Percentiles rank a stretch among this genome's conserved stretches.
These are phyloP conservation scores for Plectrocnemia conspersa DNA, from an alignment of 1,140 invertebrate species.

Conservation along the genomic window DNA sequence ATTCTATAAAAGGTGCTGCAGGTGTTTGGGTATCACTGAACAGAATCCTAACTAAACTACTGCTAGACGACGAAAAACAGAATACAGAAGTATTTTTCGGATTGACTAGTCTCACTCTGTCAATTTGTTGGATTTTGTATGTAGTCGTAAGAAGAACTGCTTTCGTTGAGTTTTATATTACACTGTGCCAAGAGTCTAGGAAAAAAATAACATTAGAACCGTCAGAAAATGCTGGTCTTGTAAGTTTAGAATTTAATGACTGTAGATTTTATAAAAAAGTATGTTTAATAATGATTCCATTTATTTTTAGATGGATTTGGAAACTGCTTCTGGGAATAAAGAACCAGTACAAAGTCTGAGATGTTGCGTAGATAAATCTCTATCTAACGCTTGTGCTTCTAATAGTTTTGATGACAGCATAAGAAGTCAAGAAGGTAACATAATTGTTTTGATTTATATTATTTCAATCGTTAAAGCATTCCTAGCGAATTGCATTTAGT, in stretches of 20 bases:
- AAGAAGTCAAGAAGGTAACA: conserved; percentile 14
- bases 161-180: conserved; percentile 80
- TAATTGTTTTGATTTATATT: no score
- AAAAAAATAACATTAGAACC: conserved; percentile 71
- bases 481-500: no score
- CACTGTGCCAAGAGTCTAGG: conserved; percentile 64
- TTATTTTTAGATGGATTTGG: conserved; percentile 51
- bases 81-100: conserved; percentile 85
- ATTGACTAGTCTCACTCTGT: conserved; percentile 68
- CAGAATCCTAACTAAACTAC: conserved; percentile 74
- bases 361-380: conserved; percentile 50
- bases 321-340: conserved; percentile 50
- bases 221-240: conserved; percentile 73
- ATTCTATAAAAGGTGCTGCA: conserved; percentile 62
- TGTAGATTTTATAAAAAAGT: neutral
- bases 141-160: conserved; percentile 70
- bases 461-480: neutral
- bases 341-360: conserved; percentile 59
- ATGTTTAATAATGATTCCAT: conserved; percentile 11
- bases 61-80: conserved; percentile 65
- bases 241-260: conserved; percentile 46
- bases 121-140: conserved; percentile 71
- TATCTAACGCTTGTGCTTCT: conserved; percentile 42
- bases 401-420: conserved; percentile 26
- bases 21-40: conserved; percentile 80